Evolutionary conservation across 2,797 vertebrate genomes (phyloP).

Genomic region (Apogon hyalosoma): DNA sequence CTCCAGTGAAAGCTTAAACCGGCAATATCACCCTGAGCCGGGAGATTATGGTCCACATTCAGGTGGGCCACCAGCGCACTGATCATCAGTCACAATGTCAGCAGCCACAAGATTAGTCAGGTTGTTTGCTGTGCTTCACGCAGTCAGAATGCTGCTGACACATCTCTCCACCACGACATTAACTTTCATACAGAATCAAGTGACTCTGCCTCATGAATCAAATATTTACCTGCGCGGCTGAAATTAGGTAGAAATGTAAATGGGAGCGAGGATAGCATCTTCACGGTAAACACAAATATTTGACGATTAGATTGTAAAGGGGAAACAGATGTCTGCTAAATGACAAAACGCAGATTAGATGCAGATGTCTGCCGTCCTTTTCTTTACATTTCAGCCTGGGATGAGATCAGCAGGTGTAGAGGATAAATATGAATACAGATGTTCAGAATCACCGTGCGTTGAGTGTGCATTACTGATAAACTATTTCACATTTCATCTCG

Average conservation of each 20-base stretch:
- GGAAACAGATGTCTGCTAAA: slow-evolving; percentile 45
- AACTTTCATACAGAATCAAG: slow-evolving; percentile 63
- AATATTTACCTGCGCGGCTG: slow-evolving; percentile 57
- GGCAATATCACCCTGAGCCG: slow-evolving; percentile 67
- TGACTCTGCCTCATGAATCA: slow-evolving; percentile 57
- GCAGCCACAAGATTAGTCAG: slow-evolving; percentile 74
- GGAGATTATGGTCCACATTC: slow-evolving; percentile 72
- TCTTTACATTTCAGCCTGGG: slow-evolving; percentile 17
- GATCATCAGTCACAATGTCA: slow-evolving; percentile 79
- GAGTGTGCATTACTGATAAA: slow-evolving; percentile 63
- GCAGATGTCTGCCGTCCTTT: slow-evolving; percentile 18
- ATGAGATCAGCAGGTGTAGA: slow-evolving; percentile 43
- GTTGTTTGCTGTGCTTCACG: slow-evolving; percentile 71
- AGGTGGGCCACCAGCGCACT: slow-evolving; percentile 70
- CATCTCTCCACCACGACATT: slow-evolving; percentile 64
- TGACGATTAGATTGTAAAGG: slow-evolving; percentile 53
- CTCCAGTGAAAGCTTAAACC: slow-evolving; percentile 59
- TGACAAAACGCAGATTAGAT: slow-evolving; percentile 23
- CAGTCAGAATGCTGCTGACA: slow-evolving; percentile 70
- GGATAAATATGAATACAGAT: slow-evolving; percentile 63
- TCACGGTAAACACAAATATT: slow-evolving; percentile 56
- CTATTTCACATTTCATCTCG: slow-evolving; percentile 63
- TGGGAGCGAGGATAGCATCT: slow-evolving; percentile 29
- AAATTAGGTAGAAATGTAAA: slow-evolving; percentile 57
- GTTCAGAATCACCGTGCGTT: slow-evolving; percentile 55